Base-by-base conservation (phyloP, 2,797 vertebrate species). In the Sebastes trivittatus region DNA sequence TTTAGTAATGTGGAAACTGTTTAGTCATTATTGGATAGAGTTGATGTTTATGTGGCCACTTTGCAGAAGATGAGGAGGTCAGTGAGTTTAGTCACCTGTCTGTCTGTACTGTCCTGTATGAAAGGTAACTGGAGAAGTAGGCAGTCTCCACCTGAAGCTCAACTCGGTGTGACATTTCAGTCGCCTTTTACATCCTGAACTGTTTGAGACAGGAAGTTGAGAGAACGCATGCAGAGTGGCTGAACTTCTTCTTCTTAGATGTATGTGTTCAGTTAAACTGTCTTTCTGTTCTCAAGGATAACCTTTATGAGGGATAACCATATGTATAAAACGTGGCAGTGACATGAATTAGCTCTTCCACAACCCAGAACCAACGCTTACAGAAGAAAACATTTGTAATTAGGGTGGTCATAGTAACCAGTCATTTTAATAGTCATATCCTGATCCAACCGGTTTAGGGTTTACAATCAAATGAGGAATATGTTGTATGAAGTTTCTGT, bases 121-220 rank as follows among this genome's bases (percentile, higher is more conserved):
- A 52, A 36, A 71, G 72, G 77, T 78, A 86, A 89, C 64, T 8
- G 22, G 85, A 86, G 62, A 84, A 58, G 6, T 52, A 7, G 62
- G 11, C 29, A n/a, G 52, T 6, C 29, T 70, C 49, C 72, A 63
- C n/a, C 78, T 30, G 42, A 14, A 20, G 60, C 22, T 58, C 59
- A 58, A 4, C 54, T 58, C 23, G 3, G 67, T 59, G 61, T 81
- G 10, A 46, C 18, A 5, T 76, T 76, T 60, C 66, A 64, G 2
- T 8, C 4, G 5, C 5, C 32, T 42, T 30, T 67, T 22, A 18
- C 29, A 18, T 4, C 34, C 52, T 52, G 27, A 64, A 13, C n/a
- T 16, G 30, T 10, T 9, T 8, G 29, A 30, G 36, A 72, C 59
- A 72, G 42, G 32, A 80, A 42, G 30, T 20, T 30, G n/a, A 29